Evolutionary conservation across 1,140 invertebrate species (phyloP), one percentile per base, ranked within the genome.

Genomic region (Dreissena polymorpha): DNA sequence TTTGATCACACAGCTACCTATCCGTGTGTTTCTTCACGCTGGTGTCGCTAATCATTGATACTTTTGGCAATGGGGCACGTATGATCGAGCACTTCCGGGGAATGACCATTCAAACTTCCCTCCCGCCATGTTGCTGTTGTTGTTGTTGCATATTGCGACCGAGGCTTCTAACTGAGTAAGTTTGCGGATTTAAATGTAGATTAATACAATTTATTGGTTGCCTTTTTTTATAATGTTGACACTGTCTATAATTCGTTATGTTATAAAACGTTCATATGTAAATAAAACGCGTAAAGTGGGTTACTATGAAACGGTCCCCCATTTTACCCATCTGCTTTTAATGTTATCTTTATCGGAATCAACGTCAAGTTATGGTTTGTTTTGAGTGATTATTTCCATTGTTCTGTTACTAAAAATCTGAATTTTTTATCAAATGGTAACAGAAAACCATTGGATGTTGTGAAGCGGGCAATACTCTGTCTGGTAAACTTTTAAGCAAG

Each of bases 61-160:
- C 25, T n/a, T 78, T 69, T 23, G 76, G 76, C 8, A 65, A 65
- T 13, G 65, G 53, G 16, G 50, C 53, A 7, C 57, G 53, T n/a
- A 53, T 78, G 67, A 29, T 78, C 18, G 65, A 78, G 14, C 49
- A 50, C 10, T 65, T 78, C 7, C 23, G n/a, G n/a, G 60, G 39
- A 49, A 50, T 57, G n/a, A 78, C 18, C 10, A 29, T 78, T 25
- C 29, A 69, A 23, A 67, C 23, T 14, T 60, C 49, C 25, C 50
- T 65, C 0, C 76, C 76, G 51, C 76, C 76, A 8, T 78, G 76
- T 27, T 78, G 76, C 69, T 78, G 76, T 67, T 78, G 76, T 67
- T 69, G 39, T 8, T 78, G 76, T 68, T 78, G 76, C 23, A 78
- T 78, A 10, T 67, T 78, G 5, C 68, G 68, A 69, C 76, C 76